phyloP scores from a whole-genome alignment of 1,140 invertebrate genomes.

The Temnothorax longispinosus region DNA sequence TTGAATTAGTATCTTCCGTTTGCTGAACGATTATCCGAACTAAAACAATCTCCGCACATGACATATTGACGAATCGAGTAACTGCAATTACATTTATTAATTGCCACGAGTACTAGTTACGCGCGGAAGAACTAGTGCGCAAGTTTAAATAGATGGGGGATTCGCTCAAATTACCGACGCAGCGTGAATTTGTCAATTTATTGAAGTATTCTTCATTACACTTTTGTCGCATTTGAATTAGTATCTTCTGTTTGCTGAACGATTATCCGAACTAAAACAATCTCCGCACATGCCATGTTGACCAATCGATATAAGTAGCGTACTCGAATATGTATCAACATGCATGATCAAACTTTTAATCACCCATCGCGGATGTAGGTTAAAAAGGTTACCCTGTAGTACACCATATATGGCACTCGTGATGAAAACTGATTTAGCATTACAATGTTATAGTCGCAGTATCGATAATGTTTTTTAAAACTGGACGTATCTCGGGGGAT shows the following conservation, averaged over 20 bases:
- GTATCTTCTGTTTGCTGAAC: background rate
- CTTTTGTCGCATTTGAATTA: background rate
- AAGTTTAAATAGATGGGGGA: background rate
- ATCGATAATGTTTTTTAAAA: background rate
- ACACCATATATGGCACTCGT: background rate
- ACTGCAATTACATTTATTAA: slow-evolving; percentile 24
- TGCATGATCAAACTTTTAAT: slow-evolving; percentile 10
- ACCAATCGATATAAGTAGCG: background rate
- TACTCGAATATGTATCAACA: background rate
- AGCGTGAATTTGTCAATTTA: background rate
- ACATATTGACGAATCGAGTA: background rate
- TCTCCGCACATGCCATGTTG: background rate
- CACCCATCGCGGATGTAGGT: background rate
- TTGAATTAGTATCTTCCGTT: background rate
- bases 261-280: background rate
- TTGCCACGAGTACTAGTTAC: background rate
- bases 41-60: background rate
- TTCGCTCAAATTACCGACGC: background rate
- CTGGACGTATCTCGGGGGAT: background rate
- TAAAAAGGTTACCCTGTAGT: background rate
- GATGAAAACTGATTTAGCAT: background rate
- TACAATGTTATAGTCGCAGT: background rate
- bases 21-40: background rate
- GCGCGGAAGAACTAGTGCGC: background rate
- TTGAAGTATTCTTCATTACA: background rate